Evolutionary conservation across 2,113 vertebrate genomes (phyloP).

Genomic region (Macrotis lagotis): DNA sequence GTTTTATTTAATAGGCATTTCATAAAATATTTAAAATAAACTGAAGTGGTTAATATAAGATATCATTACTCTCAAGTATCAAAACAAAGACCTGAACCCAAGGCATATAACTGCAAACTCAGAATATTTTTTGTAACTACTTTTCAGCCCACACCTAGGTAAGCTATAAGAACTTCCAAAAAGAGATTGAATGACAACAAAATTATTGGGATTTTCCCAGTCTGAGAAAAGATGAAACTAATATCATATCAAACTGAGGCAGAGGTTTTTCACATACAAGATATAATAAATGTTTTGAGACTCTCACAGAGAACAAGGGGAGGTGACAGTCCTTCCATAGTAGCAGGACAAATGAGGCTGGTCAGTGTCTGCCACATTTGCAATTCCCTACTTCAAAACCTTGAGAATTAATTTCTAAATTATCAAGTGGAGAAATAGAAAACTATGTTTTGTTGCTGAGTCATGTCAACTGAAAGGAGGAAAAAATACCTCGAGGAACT

Average conservation of each 20-base stretch:
- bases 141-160: background rate
- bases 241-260: background rate
- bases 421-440: background rate
- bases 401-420: background rate
- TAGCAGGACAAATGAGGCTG: background rate
- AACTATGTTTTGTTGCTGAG: background rate
- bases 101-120: too few species aligned
- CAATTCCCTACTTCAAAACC: background rate
- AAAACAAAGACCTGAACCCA: background rate
- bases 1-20: background rate
- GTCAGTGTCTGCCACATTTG: background rate
- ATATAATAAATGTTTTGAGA: background rate
- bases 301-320: background rate
- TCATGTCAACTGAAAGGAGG: too few species aligned
- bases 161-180: too few species aligned
- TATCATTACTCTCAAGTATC: background rate
- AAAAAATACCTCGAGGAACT: background rate
- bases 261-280: background rate
- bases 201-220: background rate
- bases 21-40: background rate
- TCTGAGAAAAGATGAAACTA: background rate
- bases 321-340: background rate
- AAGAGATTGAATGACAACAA: background rate
- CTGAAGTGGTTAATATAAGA: too few species aligned
- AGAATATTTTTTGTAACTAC: background rate